These are phyloP conservation scores for Triplophysa rosa DNA, from an alignment of 2,113 vertebrate species.

Conservation along the genomic window DNA sequence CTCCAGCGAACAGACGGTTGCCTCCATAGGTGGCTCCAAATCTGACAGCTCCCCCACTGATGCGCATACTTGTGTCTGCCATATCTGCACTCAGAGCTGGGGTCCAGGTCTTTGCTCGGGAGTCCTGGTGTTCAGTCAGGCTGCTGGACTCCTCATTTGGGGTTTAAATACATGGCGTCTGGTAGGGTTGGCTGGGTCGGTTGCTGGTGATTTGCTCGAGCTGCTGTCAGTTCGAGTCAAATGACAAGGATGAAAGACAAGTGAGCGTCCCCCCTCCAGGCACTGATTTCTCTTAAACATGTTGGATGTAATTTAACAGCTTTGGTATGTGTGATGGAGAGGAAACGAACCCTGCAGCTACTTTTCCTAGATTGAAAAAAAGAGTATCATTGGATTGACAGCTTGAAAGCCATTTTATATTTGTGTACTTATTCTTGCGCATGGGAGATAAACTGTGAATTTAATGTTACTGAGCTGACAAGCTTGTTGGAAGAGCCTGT, in stretches of 20 bases:
- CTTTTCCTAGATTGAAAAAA: neutral
- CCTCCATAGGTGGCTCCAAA: constrained; percentile 66
- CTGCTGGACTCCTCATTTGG: neutral
- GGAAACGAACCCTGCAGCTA: neutral
- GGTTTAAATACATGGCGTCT: constrained; percentile 54
- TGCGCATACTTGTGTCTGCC: constrained; percentile 53
- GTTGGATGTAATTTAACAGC: constrained; percentile 40
- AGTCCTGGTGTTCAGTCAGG: constrained; percentile 53
- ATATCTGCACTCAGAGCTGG: constrained; percentile 54
- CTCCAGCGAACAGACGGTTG: constrained; percentile 57
- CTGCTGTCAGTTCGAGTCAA: constrained; percentile 26
- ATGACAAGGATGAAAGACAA: constrained; percentile 22
- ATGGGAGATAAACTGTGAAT: constrained; percentile 3
- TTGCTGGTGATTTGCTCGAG: constrained; percentile 36
- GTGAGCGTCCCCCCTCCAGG: constrained; percentile 56
- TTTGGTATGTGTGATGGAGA: constrained; percentile 9
- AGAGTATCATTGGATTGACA: neutral
- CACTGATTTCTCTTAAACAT: constrained; percentile 43
- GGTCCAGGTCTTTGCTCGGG: constrained; percentile 48
- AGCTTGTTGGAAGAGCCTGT: constrained; percentile 1
- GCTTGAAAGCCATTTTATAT: neutral
- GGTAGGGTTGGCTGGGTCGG: neutral
- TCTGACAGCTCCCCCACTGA: constrained; percentile 64
- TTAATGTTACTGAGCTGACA: constrained; percentile 23
- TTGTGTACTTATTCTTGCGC: neutral